These are phyloP conservation scores for Pristionchus japonicus DNA, from an alignment of 2,888 invertebrate genomes.

Conservation along the genomic window DNA sequence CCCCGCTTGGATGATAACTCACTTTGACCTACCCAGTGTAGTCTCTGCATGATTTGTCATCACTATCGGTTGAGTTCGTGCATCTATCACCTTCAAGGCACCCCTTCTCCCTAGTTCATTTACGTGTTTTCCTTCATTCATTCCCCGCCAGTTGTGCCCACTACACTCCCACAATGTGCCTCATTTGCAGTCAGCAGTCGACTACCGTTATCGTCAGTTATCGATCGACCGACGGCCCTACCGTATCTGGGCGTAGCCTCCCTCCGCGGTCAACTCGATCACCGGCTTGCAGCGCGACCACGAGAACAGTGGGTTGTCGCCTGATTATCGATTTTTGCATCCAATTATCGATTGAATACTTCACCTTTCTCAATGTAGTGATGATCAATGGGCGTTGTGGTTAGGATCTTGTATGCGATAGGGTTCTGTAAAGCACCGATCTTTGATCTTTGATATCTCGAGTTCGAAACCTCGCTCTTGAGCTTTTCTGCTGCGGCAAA, in stretches of 20 bases:
- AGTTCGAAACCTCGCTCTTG: constrained; percentile 37
- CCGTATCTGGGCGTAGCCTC: constrained; percentile 58
- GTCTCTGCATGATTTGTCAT: neutral
- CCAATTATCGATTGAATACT: neutral
- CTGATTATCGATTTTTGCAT: neutral
- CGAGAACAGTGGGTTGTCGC: constrained; percentile 43
- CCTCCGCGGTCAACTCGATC: constrained; percentile 54
- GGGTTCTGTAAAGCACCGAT: constrained; percentile 76
- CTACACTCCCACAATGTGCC: neutral
- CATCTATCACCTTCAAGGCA: neutral
- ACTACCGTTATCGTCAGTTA: constrained; percentile 28
- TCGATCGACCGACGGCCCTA: neutral
- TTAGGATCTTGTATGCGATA: constrained; percentile 80
- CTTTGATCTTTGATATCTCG: neutral
- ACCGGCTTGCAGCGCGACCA: constrained; percentile 51
- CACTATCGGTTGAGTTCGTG: neutral
- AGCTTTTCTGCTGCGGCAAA: constrained; percentile 81
- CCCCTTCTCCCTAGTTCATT: neutral
- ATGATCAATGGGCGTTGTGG: constrained; percentile 56
- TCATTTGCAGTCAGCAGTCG: neutral
- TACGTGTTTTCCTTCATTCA: too few species aligned
- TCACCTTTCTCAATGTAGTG: constrained; percentile 76
- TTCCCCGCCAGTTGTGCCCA: neutral
- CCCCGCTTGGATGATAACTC: too few species aligned
- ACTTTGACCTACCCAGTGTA: neutral